Conservation (phyloP, 2,888 invertebrate genomes). For the Pseudococcus longispinus region DNA sequence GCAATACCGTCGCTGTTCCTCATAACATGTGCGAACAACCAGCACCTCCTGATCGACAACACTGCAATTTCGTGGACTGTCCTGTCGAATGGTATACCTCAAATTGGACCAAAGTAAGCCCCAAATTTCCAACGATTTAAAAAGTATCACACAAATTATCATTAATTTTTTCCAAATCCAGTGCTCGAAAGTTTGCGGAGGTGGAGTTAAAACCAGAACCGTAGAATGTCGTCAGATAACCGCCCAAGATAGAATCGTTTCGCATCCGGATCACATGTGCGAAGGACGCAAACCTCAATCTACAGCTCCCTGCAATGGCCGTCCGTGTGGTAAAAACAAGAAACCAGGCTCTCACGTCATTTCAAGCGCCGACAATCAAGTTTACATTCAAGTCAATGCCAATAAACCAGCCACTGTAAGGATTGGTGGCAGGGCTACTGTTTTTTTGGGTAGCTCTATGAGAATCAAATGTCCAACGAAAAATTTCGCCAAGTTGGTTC, state of each 20-base stretch:
- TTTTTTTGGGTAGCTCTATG: constrained; percentile 88
- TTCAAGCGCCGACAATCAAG: constrained; percentile 76
- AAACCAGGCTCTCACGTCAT: constrained; percentile 77
- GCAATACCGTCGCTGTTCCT: constrained; percentile 90
- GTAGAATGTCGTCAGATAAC: constrained; percentile 88
- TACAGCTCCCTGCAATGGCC: constrained; percentile 84
- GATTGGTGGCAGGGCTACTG: constrained; percentile 88
- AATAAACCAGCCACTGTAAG: constrained; percentile 81
- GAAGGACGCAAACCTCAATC: constrained; percentile 73
- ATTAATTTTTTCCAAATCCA: constrained; percentile 61
- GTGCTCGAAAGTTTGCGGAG: constrained; percentile 92
- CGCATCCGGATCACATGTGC: constrained; percentile 78
- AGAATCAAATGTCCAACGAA: constrained; percentile 94
- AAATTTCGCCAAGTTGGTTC: constrained; percentile 64
- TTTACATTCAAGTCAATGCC: constrained; percentile 73
- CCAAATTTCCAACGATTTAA: no score
- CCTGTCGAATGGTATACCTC: constrained; percentile 88
- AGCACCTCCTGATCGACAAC: constrained; percentile 84
- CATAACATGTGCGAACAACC: constrained; percentile 93
- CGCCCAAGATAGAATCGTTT: constrained; percentile 89
- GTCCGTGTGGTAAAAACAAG: constrained; percentile 77
- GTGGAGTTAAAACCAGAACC: constrained; percentile 83
- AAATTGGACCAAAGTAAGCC: constrained; percentile 78
- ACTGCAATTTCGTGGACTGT: constrained; percentile 92
- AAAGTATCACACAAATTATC: not conserved